phyloP scores from a whole-genome alignment of 2,797 vertebrate genomes.

The Phylloscopus collybita region DNA sequence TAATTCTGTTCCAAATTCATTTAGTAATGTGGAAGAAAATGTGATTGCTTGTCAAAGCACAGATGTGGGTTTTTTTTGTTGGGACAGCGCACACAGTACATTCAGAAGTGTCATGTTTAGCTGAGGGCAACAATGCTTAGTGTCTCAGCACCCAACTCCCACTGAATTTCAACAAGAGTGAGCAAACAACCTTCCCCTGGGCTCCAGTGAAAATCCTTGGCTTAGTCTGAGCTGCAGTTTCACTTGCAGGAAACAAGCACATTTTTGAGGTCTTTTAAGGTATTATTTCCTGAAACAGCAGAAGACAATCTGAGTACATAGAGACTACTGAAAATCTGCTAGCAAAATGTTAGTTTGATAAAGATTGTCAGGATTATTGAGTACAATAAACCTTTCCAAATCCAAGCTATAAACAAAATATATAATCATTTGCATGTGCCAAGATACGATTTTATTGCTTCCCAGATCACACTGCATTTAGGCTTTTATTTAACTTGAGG shows the following conservation, averaged over 20 bases:
- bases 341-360: background rate
- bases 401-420: background rate
- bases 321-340: background rate
- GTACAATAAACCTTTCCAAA: background rate
- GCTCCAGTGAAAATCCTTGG: conserved; percentile 31
- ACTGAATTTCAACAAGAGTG: conserved; percentile 46
- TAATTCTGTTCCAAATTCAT: conserved; percentile 6
- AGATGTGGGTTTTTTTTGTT: background rate
- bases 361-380: background rate
- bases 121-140: conserved; percentile 39
- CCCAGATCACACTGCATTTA: conserved; percentile 21
- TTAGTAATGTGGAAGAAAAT: background rate
- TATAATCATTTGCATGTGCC: background rate
- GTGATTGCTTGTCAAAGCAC: conserved; percentile 36
- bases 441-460: conserved; percentile 58
- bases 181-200: conserved; percentile 58
- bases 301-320: background rate
- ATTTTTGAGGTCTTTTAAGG: conserved; percentile 11
- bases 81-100: background rate
- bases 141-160: conserved; percentile 39
- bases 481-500: conserved; percentile 25
- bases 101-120: conserved; percentile 51
- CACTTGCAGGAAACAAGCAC: background rate
- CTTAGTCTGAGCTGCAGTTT: background rate
- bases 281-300: conserved; percentile 9